Base-by-base conservation (phyloP, 2,113 vertebrate species). In the Rattus rattus region DNA sequence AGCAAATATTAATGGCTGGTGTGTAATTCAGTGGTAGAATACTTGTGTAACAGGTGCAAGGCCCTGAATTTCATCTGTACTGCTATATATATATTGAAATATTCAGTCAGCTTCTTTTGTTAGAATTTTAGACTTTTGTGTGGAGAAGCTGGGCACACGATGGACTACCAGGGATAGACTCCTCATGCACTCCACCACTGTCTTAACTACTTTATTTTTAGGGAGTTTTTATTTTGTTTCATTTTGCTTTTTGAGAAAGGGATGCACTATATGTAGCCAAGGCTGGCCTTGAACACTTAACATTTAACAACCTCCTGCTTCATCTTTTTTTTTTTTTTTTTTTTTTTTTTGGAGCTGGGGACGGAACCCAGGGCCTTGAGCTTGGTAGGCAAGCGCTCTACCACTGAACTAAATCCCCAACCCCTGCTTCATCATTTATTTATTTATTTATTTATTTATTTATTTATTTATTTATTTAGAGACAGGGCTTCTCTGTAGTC, bases 51-150 rank as follows among this genome's bases (percentile, higher is more conserved):
- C 22, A 59, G 63, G 11, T 84, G n/a, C 43, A 16, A 65, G 59
- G 17, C 30, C 36, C 56, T 61, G 36, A 83, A 16, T 16, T 39
- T 26, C 13, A 7, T 13, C 39, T 13, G 12, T 39, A 13, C 54
- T 30, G 17, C 9, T 47, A 47, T 30, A 86, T 30, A 86, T 49
- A 67, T 47, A 69, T 33, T 13, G 47, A 69, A 69, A 22, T 67
- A 61, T 69, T 90, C 28, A 33, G 86, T n/a, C n/a, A 33, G 81
- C 20, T 87, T 20, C 52, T 87, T 81, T 73, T 80, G 88, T 14
- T 90, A 94, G 43, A 16, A 81, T 90, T 92, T 96, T 73, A 85
- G 73, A 86, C 16, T 36, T 59, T 16, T 88, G 52, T 30, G 22
- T 89, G 87, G 70, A 83, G 56, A 39, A 36, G 54, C 59, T 26